Evolutionary conservation across 53 echinoderm and acorn worm genomes (phyloP).

Genomic region (Stichopus horrens): DNA sequence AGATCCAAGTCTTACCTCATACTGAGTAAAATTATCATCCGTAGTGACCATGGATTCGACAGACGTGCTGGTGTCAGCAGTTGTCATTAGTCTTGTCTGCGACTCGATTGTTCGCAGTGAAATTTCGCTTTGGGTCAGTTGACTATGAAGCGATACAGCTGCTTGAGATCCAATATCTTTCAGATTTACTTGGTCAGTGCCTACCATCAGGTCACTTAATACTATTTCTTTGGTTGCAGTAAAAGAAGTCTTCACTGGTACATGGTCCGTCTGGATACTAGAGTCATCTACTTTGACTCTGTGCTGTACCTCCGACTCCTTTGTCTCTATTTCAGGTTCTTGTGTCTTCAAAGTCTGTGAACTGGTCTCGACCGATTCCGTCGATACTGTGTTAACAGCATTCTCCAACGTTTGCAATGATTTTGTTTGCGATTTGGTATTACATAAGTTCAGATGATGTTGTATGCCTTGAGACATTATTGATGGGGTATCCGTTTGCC

Average conservation of each 20-base stretch:
- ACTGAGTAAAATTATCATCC: conserved; percentile 25
- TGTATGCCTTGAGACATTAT: conserved; percentile 1
- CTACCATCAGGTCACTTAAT: conserved; percentile 14
- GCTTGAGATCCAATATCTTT: conserved; percentile 30
- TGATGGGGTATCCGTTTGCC: background rate
- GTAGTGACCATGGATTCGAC: background rate
- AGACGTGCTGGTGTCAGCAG: background rate
- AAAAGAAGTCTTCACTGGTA: background rate
- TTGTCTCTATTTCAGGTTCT: background rate
- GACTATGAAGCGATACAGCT: background rate
- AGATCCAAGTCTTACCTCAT: background rate
- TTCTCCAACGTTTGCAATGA: background rate
- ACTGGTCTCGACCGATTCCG: background rate
- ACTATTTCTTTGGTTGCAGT: background rate
- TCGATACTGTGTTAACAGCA: background rate
- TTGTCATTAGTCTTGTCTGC: conserved; percentile 4
- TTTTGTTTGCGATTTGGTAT: conserved; percentile 13
- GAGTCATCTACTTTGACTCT: background rate
- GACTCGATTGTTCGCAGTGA: background rate
- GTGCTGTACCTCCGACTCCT: conserved; percentile 6
- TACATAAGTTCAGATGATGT: background rate
- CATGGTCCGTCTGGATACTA: background rate
- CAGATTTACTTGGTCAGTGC: background rate
- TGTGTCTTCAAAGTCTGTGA: background rate
- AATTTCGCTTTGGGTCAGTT: conserved; percentile 18